Base-by-base conservation (phyloP, 2,113 vertebrate genomes). In the Callipepla squamata region DNA sequence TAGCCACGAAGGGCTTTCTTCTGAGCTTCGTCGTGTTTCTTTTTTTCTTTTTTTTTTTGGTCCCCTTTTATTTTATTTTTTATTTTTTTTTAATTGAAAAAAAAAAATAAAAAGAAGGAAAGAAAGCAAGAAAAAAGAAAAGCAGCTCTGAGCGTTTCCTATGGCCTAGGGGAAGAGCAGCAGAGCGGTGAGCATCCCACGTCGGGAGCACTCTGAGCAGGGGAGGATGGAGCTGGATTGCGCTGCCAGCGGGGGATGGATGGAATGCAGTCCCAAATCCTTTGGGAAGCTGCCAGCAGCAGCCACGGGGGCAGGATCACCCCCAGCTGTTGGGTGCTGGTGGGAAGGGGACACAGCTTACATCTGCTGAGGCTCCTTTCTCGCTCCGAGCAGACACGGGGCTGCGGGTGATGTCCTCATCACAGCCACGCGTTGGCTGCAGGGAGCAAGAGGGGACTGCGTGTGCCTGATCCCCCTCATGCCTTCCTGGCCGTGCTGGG, bases 1-100 rank as follows among this genome's bases (percentile, higher is more conserved):
- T 96, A 97, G 95, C 96, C 91, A 93, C 73, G 80, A 94, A 95
- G 85, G 83, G 87, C 28, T 95, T 93, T 95, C 83, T 95, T 90
- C 85, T 59, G 78, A 90, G 82, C 65, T 62, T 89, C 40, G 57
- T 76, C n/a, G 51, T 38, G 80, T 38, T 42, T 57, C 53, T 74
- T 70, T 16, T 28, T 26, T 26, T 53, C 17, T 53, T 17, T 53
- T 30, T 48, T 11, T 12, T 3, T 22, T 11, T 0, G 1, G 5
- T 9, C 7, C 8, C 7, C 3, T n/a, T 19, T 22, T 20, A 17
- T 53, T 44, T 44, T 44, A 16, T 45, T n/a, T 13, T 45, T 9
- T 45, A 36, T 21, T 57, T 67, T 65, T 63, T 53, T 66, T 84
- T 65, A 80, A 67, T 55, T 72, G n/a, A n/a, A n/a, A 87, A 87